Evolutionary conservation across 2,888 invertebrate genomes (phyloP), one percentile per base, ranked within the genome.

Genomic region (Phyllotreta striolata): DNA sequence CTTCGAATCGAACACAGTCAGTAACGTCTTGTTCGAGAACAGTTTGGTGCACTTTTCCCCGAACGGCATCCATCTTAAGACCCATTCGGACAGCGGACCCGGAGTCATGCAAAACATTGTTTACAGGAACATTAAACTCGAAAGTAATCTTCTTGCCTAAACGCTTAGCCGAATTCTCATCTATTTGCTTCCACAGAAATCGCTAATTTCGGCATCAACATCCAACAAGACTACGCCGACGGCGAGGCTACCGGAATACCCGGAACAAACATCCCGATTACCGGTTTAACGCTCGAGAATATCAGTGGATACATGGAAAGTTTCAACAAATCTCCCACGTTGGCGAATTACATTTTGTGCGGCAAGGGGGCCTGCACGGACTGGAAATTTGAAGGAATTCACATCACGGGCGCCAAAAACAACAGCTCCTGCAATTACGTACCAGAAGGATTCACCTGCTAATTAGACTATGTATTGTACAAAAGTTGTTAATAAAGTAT

Each of bases 41-140:
- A 58, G 63, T 6, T 14, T 64, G 14, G 46, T 68, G 10, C 39
- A 59, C 37, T 51, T 13, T 35, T 60, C 61, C 8, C 43, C 55
- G 6, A 66, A 68, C 54, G 68, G 68, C 6, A 62, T 68, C 37
- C 68, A 68, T 24, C 51, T 68, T 3, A 68, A 68, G 46, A 66
- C 66, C 1, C 64, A 63, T 39, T 39, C 62, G 6, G 64, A 64
- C 39, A 55, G 38, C 59, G 62, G 64, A 9, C 34, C 14, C 9
- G 66, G 68, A 9, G 41, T 66, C 41, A 44, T 68, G 6, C 10
- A 47, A 1, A 64, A 68, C 57, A 41, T 66, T 6, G 35, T 43
- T 3, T 68, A 54, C 39, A 62, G 51, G 40, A 64, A 69, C 54
- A 69, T 69, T 54, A 49, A 38, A 8, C 34, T 69, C 5, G 24